These are phyloP conservation scores for Pangasius krempfi DNA, from an alignment of 2,797 vertebrate species.

Conservation along the genomic window DNA sequence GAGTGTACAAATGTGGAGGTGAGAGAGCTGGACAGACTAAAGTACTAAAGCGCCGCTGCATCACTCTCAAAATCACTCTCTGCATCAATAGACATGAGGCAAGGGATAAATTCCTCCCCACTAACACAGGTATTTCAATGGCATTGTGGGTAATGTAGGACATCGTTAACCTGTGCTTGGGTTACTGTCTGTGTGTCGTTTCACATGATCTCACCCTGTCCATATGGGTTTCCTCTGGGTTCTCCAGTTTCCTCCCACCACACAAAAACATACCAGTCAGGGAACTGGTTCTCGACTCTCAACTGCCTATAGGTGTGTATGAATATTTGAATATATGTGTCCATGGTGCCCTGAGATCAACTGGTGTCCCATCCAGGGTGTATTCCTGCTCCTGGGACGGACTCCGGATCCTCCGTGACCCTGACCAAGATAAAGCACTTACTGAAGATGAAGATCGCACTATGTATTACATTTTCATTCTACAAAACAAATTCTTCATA, in stretches of 20 bases:
- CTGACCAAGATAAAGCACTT: not conserved
- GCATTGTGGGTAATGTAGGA: not conserved
- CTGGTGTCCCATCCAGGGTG: not conserved
- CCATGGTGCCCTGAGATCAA: not conserved
- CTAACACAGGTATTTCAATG: not conserved
- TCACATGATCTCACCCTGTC: not conserved
- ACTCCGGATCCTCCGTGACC: not conserved
- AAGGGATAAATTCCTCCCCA: not conserved
- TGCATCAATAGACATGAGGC: not conserved
- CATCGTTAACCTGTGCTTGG: not conserved
- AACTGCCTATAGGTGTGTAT: not conserved
- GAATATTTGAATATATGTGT: not conserved
- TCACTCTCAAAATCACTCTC: not conserved
- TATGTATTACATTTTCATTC: not conserved
- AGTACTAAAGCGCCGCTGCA: not conserved
- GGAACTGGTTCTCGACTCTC: not conserved
- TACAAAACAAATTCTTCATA: not conserved
- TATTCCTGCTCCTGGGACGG: not conserved
- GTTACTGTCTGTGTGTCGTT: not conserved
- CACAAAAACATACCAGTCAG: not conserved
- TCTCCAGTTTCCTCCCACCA: not conserved
- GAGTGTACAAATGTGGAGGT: not conserved
- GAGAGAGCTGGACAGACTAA: not conserved
- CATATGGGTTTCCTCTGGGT: not conserved
- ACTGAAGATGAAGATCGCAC: not conserved